A percentile compares a stretch with the other conserved stretches of the same genome.
Conservation (phyloP, 2,888 invertebrate genomes). For the Caprella mutica region DNA sequence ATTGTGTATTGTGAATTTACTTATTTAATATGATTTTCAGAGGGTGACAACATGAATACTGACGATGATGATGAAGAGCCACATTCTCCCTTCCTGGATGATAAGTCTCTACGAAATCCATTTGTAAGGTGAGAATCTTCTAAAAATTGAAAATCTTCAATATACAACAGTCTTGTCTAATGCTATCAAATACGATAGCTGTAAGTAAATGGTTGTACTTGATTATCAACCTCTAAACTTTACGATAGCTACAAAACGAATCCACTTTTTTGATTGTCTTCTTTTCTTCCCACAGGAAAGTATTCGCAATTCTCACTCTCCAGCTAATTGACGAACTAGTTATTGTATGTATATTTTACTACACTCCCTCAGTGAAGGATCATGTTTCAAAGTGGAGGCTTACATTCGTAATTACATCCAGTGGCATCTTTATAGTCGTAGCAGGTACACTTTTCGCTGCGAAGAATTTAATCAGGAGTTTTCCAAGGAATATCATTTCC, state of each 20-base stretch:
- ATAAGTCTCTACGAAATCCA: constrained; percentile 22
- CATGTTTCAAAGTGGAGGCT: constrained; percentile 6
- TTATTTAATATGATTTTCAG: no score
- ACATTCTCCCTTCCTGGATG: constrained; percentile 22
- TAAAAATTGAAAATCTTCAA: no score
- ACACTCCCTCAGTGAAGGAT: constrained; percentile 8
- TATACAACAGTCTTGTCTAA: no score
- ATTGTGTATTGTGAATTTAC: no score
- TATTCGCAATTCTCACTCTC: constrained; percentile 68
- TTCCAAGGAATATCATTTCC: constrained; percentile 79
- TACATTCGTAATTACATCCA: constrained; percentile 19
- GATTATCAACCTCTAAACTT: no score
- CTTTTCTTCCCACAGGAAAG: constrained; percentile 48
- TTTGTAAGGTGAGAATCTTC: constrained; percentile 15
- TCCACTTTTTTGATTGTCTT: neutral
- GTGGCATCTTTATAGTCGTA: constrained; percentile 22
- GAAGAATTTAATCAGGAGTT: constrained; percentile 52
- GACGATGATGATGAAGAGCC: no score
- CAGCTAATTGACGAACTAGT: constrained; percentile 68
- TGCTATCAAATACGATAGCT: no score
- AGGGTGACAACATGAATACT: no score
- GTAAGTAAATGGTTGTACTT: no score
- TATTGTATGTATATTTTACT: constrained; percentile 62
- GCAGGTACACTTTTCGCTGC: constrained; percentile 29
- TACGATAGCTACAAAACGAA: no score